A percentile compares a stretch with the other conserved stretches of the same genome.
Conservation (phyloP, 2,888 invertebrate genomes). For the Ornithoptera priamus region DNA sequence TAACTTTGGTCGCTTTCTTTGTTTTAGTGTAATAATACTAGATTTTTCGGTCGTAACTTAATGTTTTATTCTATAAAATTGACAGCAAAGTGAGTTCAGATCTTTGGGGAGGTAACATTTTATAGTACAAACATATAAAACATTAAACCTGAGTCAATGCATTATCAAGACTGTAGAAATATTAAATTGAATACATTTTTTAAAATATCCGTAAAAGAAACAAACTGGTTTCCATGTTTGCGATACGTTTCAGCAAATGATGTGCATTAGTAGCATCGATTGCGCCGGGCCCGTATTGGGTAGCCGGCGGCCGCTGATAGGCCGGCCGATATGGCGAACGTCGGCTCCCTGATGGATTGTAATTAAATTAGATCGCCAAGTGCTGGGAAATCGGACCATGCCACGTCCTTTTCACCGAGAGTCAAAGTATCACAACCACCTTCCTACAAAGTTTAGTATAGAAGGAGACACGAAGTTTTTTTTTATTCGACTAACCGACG, state of each 20-base stretch:
- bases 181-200: too few species aligned
- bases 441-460: background rate
- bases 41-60: too few species aligned
- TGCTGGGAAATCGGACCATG: slow-evolving; percentile 38
- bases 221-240: slow-evolving; percentile 10
- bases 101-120: too few species aligned
- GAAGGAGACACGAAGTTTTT: too few species aligned
- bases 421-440: background rate
- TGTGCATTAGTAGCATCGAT: slow-evolving; percentile 57
- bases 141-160: too few species aligned
- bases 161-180: too few species aligned
- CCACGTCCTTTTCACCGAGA: slow-evolving; percentile 33
- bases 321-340: slow-evolving; percentile 49
- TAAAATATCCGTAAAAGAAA: background rate
- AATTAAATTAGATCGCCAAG: slow-evolving; percentile 55
- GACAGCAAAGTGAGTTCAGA: too few species aligned
- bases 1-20: too few species aligned
- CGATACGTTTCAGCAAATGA: slow-evolving; percentile 30
- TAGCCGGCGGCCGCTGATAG: slow-evolving; percentile 41
- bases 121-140: too few species aligned
- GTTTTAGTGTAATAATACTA: too few species aligned
- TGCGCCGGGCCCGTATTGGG: slow-evolving; percentile 45
- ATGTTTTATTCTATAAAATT: too few species aligned
- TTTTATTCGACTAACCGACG: too few species aligned
- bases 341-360: slow-evolving; percentile 56